Base-by-base conservation (phyloP, 1,140 invertebrate species). In the Samia ricini region DNA sequence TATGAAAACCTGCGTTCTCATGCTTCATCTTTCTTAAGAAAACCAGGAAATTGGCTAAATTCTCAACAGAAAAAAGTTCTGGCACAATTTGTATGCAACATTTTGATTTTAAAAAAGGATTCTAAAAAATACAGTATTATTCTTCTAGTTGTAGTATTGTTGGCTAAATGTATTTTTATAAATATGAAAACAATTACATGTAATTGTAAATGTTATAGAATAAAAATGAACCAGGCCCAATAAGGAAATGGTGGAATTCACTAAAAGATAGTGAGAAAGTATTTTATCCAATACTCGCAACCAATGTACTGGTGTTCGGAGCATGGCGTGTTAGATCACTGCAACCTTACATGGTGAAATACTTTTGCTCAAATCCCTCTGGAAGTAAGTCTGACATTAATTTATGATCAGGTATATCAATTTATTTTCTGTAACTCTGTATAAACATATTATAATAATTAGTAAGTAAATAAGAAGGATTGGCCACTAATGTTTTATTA, bases 361-460 rank as follows among this genome's bases (percentile, higher is more conserved):
- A 97, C 88, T 99, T 99, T 88, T 95, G 93, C 71, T 94, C 96
- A 60, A 95, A 95, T 91, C 96, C 96, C 51, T 93, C 92, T 51
- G 94, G 94, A 68, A 92, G 95, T 97, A 72, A 79, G 83, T 50
- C 3, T 18, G 26, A n/a, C n/a, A n/a, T n/a, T n/a, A n/a, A n/a
- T n/a, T n/a, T n/a, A n/a, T n/a, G n/a, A n/a, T n/a, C n/a, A n/a
- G n/a, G n/a, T n/a, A n/a, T n/a, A n/a, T n/a, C n/a, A n/a, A n/a
- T n/a, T n/a, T n/a, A n/a, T n/a, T n/a, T n/a, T n/a, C n/a, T n/a
- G n/a, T n/a, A n/a, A n/a, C n/a, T n/a, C n/a, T n/a, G n/a, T n/a
- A n/a, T n/a, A n/a, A n/a, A n/a, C n/a, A n/a, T n/a, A n/a, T n/a
- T n/a, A n/a, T n/a, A n/a, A n/a, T n/a, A n/a, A n/a, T n/a, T n/a